Percentiles rank a stretch among this genome's conserved stretches.
These are phyloP conservation scores for Argyresthia albistria DNA, from an alignment of 2,888 invertebrate genomes.

Conservation along the genomic window DNA sequence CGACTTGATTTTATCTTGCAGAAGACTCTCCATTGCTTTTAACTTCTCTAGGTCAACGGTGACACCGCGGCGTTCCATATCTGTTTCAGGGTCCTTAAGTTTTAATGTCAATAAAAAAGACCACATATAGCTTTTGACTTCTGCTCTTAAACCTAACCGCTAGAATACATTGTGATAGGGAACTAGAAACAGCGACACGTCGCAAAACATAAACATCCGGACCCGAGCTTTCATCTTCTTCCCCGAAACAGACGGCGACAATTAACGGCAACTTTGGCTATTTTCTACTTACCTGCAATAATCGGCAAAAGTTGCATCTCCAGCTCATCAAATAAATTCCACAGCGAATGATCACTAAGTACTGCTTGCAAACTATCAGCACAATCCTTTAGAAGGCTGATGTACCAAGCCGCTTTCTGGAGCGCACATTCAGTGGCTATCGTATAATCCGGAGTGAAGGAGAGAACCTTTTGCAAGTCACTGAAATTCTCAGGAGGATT, in stretches of 20 bases:
- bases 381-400: slow-evolving; percentile 28
- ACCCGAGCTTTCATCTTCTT: too few species aligned
- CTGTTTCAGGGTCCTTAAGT: slow-evolving; percentile 21
- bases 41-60: slow-evolving; percentile 37
- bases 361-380: slow-evolving; percentile 17
- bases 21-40: slow-evolving; percentile 36
- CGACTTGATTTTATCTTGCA: slow-evolving; percentile 30
- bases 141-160: too few species aligned
- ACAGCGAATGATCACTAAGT: slow-evolving; percentile 33
- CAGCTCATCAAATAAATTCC: slow-evolving; percentile 52
- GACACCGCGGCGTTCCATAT: slow-evolving; percentile 53
- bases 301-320: slow-evolving; percentile 58
- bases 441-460: slow-evolving; percentile 27
- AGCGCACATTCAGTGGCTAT: slow-evolving; percentile 34
- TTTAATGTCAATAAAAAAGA: too few species aligned
- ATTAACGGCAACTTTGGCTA: too few species aligned
- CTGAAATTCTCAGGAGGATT: slow-evolving; percentile 43
- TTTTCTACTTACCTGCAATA: slow-evolving; percentile 34
- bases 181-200: too few species aligned
- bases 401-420: slow-evolving; percentile 44
- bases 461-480: slow-evolving; percentile 35
- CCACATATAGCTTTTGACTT: too few species aligned
- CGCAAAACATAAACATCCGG: too few species aligned
- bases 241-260: too few species aligned
- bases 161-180: too few species aligned